A percentile compares a stretch with the other conserved stretches of the same genome.
Evolutionary conservation across 1,140 invertebrate genomes (phyloP).

Genomic region (Scaptomyza graminum): DNA sequence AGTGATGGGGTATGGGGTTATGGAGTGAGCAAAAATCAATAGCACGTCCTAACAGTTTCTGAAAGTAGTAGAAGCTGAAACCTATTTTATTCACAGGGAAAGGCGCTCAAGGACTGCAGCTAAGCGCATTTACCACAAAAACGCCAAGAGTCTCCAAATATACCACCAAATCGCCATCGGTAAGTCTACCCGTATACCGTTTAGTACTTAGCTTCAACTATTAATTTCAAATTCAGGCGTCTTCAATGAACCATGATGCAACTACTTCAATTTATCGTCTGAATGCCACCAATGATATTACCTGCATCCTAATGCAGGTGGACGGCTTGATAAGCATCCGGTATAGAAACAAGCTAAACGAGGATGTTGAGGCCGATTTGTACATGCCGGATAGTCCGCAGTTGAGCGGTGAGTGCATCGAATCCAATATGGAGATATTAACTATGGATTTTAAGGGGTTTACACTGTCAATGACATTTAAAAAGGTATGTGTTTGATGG

Average conservation of each 20-base stretch:
- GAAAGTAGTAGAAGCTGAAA: conserved; percentile 5
- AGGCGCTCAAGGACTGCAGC: conserved; percentile 79
- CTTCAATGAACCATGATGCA: conserved; percentile 77
- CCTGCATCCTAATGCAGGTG: conserved; percentile 87
- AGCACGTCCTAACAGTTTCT: conserved; percentile 55
- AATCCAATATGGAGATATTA: conserved; percentile 88
- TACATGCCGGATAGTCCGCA: conserved; percentile 87
- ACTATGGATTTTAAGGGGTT: conserved; percentile 89
- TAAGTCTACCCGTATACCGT: conserved; percentile 62
- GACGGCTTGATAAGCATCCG: conserved; percentile 88
- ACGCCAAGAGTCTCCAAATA: conserved; percentile 86
- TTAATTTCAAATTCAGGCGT: conserved; percentile 47
- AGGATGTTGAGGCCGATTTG: conserved; percentile 87
- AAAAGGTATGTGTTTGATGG: conserved; percentile 84
- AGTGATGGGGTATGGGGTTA: not conserved
- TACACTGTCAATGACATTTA: conserved; percentile 88
- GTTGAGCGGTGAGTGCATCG: conserved; percentile 87
- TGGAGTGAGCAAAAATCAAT: conserved; percentile 62
- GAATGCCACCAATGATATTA: conserved; percentile 86
- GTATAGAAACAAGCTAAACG: conserved; percentile 87
- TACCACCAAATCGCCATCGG: conserved; percentile 85
- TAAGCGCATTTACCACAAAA: conserved; percentile 85
- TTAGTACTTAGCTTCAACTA: not conserved
- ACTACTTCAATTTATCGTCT: conserved; percentile 87
- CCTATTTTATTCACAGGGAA: conserved; percentile 36